Percentiles rank a stretch among this genome's conserved stretches.
Conservation (phyloP, 2,113 vertebrate species). For the Phaethornis superciliosus region DNA sequence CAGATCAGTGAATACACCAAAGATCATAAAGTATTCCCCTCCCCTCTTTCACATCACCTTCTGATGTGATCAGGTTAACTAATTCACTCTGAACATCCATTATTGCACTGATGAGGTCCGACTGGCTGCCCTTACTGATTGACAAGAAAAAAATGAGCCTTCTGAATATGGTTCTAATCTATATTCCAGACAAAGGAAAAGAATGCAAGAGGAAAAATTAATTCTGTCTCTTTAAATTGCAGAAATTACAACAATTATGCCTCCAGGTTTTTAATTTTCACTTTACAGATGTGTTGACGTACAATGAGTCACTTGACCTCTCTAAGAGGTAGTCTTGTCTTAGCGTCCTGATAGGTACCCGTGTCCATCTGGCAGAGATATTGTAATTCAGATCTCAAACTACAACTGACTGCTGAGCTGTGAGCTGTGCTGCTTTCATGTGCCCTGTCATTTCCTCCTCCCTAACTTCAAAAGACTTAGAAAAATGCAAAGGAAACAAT, state of each 20-base stretch:
- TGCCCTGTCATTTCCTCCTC: constrained; percentile 14
- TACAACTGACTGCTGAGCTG: constrained; percentile 43
- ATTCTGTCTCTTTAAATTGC: constrained; percentile 40
- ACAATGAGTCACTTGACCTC: constrained; percentile 47
- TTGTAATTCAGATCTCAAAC: constrained; percentile 57
- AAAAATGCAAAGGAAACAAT: constrained; percentile 44
- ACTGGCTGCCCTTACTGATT: constrained; percentile 65
- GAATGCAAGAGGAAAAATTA: neutral
- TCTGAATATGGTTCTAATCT: constrained; percentile 47
- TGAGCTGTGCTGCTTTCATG: constrained; percentile 27
- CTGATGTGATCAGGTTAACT: constrained; percentile 55
- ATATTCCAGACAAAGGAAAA: constrained; percentile 26
- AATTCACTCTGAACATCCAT: constrained; percentile 63
- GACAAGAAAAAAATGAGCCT: constrained; percentile 68
- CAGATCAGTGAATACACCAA: neutral
- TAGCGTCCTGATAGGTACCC: constrained; percentile 44
- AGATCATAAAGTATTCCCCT: constrained; percentile 34
- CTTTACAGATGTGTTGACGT: constrained; percentile 40
- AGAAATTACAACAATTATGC: constrained; percentile 14
- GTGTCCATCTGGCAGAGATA: constrained; percentile 60
- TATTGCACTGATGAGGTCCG: constrained; percentile 69
- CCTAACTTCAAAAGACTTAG: constrained; percentile 46
- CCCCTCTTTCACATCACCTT: constrained; percentile 40
- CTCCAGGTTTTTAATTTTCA: constrained; percentile 50
- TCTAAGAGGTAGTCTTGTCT: constrained; percentile 28